phyloP scores from a whole-genome alignment of 1,140 invertebrate genomes.

The Platyscapa corneri region DNA sequence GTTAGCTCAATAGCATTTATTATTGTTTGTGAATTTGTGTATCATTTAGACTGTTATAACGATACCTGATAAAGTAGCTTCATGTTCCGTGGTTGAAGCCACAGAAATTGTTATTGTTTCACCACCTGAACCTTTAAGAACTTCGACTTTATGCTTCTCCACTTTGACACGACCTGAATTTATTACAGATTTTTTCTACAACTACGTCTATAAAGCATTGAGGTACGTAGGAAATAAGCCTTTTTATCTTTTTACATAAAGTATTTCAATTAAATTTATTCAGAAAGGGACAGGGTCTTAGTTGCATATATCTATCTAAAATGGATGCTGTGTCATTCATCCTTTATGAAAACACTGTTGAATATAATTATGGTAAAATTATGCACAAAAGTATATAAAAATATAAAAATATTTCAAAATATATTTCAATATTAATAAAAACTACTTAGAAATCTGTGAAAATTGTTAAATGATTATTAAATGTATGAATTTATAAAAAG shows the following conservation, averaged over 20 bases:
- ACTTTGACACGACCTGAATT: slow-evolving; percentile 74
- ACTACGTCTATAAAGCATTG: slow-evolving; percentile 62
- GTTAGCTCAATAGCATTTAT: background rate
- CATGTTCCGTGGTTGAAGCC: slow-evolving; percentile 77
- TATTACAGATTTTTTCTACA: slow-evolving; percentile 65
- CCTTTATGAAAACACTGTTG: background rate
- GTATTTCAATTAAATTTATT: background rate
- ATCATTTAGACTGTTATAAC: slow-evolving; percentile 49
- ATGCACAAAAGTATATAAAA: background rate
- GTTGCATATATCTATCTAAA: slow-evolving; percentile 1
- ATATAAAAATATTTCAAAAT: background rate
- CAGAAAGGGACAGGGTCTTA: background rate
- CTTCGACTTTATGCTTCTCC: slow-evolving; percentile 78
- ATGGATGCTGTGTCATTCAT: background rate
- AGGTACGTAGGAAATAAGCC: slow-evolving; percentile 31
- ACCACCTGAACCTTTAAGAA: slow-evolving; percentile 75
- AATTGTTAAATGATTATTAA: no score
- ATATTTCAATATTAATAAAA: no score
- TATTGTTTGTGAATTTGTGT: slow-evolving; percentile 20
- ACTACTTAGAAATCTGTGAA: no score
- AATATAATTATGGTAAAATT: slow-evolving; percentile 17
- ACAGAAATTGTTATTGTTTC: slow-evolving; percentile 79
- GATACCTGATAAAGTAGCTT: slow-evolving; percentile 78
- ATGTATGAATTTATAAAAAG: no score
- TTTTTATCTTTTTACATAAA: background rate